Percentiles rank a stretch among this genome's conserved stretches.
phyloP scores from a whole-genome alignment of 2,797 vertebrate genomes.

The Neostethus bicornis region DNA sequence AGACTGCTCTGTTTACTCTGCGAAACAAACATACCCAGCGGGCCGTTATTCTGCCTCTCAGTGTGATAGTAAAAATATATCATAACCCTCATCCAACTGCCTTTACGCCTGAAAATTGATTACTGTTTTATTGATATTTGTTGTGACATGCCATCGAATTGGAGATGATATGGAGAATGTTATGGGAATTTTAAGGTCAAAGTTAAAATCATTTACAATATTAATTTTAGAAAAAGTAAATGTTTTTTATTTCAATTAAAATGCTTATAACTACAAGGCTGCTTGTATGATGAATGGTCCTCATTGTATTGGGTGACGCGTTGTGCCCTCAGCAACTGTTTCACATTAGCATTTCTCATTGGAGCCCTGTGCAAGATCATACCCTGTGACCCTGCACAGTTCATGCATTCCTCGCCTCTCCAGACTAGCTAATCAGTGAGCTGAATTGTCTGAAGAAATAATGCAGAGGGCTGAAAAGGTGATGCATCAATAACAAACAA shows the following conservation, averaged over 20 bases:
- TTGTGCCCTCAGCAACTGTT: slow-evolving; percentile 9
- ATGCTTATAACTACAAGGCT: slow-evolving; percentile 57
- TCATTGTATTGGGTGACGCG: slow-evolving; percentile 30
- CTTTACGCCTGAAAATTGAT: slow-evolving; percentile 51
- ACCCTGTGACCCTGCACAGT: slow-evolving; percentile 31
- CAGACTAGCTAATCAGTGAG: slow-evolving; percentile 54
- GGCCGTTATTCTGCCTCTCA: slow-evolving; percentile 43
- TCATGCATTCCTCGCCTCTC: slow-evolving; percentile 12
- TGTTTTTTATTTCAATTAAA: slow-evolving; percentile 52
- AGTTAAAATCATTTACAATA: slow-evolving; percentile 1
- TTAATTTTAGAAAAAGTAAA: slow-evolving; percentile 13
- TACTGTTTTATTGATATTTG: slow-evolving; percentile 54
- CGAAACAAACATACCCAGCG: slow-evolving; percentile 56
- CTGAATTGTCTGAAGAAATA: slow-evolving; percentile 53
- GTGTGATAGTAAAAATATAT: slow-evolving; percentile 52
- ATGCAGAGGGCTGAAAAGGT: slow-evolving; percentile 30
- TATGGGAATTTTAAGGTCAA: slow-evolving; percentile 1
- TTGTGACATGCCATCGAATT: slow-evolving; percentile 28
- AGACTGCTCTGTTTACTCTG: slow-evolving; percentile 54
- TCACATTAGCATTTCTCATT: slow-evolving; percentile 45
- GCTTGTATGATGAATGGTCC: slow-evolving; percentile 53
- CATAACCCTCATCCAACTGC: slow-evolving; percentile 59
- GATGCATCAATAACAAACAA: slow-evolving; percentile 22
- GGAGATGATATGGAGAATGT: slow-evolving; percentile 36
- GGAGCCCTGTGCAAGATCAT: slow-evolving; percentile 35